phyloP scores from a whole-genome alignment of 2,113 vertebrate genomes.

The Epinephelus cyanopodus region DNA sequence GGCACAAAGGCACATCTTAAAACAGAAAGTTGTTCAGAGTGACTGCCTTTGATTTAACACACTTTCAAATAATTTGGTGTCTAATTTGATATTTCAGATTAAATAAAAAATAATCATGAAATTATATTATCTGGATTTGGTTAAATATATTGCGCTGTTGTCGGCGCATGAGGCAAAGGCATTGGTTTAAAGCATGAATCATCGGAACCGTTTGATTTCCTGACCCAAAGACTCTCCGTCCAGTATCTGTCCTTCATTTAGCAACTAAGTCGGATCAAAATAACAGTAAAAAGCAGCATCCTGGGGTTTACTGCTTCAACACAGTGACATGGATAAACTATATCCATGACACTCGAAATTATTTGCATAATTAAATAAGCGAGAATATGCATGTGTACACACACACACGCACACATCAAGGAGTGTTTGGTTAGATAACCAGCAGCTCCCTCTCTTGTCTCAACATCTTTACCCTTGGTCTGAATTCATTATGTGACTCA shows the following conservation, averaged over 20 bases:
- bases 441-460: conserved; percentile 6
- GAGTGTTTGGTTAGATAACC: conserved; percentile 35
- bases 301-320: background rate
- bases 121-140: background rate
- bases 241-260: background rate
- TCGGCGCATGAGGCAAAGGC: background rate
- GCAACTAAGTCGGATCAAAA: background rate
- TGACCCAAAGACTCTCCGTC: background rate
- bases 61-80: conserved; percentile 2
- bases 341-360: background rate
- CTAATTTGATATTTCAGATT: background rate
- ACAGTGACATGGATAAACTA: background rate
- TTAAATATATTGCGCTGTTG: background rate
- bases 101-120: background rate
- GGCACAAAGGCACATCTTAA: too few species aligned
- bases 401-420: background rate
- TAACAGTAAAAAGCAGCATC: background rate
- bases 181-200: background rate
- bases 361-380: background rate
- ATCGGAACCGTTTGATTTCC: conserved; percentile 1
- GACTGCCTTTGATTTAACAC: background rate
- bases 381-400: background rate
- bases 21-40: too few species aligned
- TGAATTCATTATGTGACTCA: conserved; percentile 49
- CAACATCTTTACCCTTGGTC: conserved; percentile 51